phyloP scores from a whole-genome alignment of 2,113 vertebrate species.

The Podarcis muralis region DNA sequence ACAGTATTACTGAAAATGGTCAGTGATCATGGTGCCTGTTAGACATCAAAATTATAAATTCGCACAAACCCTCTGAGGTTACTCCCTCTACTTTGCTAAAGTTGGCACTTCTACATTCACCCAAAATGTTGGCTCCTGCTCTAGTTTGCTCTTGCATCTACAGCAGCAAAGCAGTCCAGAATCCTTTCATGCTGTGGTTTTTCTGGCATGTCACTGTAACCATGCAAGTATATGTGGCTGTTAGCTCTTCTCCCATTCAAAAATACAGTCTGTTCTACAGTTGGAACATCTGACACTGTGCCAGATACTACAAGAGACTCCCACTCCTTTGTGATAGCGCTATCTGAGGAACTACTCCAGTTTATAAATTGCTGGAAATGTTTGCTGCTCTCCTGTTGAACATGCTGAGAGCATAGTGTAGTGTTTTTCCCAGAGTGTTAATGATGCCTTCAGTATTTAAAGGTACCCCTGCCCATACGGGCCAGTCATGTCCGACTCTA shows the following conservation, averaged over 20 bases:
- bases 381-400: not conserved
- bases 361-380: not conserved
- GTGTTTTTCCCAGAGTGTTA: not conserved
- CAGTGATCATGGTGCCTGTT: not conserved
- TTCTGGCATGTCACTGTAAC: constrained; percentile 17
- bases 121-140: not conserved
- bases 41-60: not conserved
- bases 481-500: no score
- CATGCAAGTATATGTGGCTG: constrained; percentile 34
- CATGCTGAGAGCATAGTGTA: fast-evolving
- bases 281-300: not conserved
- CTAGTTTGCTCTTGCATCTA: not conserved
- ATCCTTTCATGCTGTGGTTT: not conserved
- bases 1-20: not conserved
- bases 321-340: fast-evolving
- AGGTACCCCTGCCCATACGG: no score
- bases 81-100: not conserved
- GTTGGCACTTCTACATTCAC: not conserved
- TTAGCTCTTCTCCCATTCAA: not conserved
- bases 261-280: not conserved
- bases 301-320: fast-evolving
- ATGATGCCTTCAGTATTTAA: not conserved
- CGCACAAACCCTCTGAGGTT: not conserved
- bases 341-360: not conserved
- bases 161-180: constrained; percentile 14